phyloP scores from a whole-genome alignment of 2,113 vertebrate species.

The Gavialis gangeticus region DNA sequence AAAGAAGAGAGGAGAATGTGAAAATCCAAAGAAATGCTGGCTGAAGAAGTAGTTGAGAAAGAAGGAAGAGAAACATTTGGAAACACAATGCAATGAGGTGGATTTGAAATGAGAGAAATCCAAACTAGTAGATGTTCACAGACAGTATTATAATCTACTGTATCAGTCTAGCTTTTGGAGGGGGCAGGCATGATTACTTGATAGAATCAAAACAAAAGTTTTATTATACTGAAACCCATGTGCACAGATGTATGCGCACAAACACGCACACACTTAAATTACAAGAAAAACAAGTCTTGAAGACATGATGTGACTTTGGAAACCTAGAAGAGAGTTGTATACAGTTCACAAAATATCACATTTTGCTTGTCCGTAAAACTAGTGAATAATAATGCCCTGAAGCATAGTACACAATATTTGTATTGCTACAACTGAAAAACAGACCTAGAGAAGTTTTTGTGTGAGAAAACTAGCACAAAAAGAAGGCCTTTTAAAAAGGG shows the following conservation, averaged over 20 bases:
- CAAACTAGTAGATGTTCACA: too few relatives aligned
- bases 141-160: background rate
- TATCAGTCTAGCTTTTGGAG: background rate
- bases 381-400: background rate
- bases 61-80: background rate
- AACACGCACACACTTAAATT: background rate
- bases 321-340: background rate
- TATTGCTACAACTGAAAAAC: background rate
- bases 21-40: background rate
- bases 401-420: rapidly evolving
- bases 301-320: background rate
- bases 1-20: background rate
- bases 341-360: background rate
- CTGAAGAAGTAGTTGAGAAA: background rate
- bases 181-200: too few relatives aligned
- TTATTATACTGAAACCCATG: background rate
- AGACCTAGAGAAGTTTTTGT: background rate
- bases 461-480: background rate
- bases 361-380: background rate
- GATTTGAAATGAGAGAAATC: too few relatives aligned
- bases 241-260: too few relatives aligned
- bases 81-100: too few relatives aligned
- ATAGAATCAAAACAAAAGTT: background rate
- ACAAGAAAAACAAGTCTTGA: background rate
- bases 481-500: background rate